Evolutionary conservation across 2,797 vertebrate species (phyloP).

Genomic region (Hypotaenidia okinawae): DNA sequence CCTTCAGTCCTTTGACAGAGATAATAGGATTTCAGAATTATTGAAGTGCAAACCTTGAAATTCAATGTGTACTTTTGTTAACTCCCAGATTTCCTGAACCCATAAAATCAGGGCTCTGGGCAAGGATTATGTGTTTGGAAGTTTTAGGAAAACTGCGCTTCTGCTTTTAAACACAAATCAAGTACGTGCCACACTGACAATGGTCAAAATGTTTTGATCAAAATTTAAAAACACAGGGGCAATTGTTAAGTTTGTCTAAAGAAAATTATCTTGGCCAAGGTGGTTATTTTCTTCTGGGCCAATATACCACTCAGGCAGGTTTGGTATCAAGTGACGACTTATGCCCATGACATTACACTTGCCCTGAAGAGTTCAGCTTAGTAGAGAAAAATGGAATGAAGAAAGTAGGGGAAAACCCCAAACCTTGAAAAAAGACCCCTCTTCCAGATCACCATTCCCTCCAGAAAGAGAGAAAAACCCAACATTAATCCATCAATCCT

Average conservation of each 20-base stretch:
- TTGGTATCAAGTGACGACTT: neutral
- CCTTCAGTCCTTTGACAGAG: neutral
- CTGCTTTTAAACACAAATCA: neutral
- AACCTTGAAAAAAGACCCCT: too few relatives aligned
- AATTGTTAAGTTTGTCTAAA: neutral
- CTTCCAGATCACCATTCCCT: too few relatives aligned
- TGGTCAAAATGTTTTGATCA: neutral
- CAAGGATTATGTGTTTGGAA: neutral
- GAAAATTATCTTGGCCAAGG: neutral
- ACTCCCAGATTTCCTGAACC: neutral
- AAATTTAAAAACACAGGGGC: neutral
- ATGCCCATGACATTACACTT: neutral
- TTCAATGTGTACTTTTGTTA: neutral
- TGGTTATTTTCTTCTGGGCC: neutral
- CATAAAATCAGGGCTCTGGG: neutral
- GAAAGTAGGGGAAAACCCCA: neutral
- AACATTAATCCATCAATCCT: too few relatives aligned
- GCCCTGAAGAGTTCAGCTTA: neutral
- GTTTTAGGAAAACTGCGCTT: neutral
- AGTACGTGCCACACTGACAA: neutral
- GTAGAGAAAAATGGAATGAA: neutral
- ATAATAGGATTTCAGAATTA: neutral
- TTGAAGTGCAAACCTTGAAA: neutral
- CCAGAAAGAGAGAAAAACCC: too few relatives aligned
- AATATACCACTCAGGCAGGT: neutral